phyloP scores from a whole-genome alignment of 2,797 vertebrate species.

The Malacoctenus gilli region DNA sequence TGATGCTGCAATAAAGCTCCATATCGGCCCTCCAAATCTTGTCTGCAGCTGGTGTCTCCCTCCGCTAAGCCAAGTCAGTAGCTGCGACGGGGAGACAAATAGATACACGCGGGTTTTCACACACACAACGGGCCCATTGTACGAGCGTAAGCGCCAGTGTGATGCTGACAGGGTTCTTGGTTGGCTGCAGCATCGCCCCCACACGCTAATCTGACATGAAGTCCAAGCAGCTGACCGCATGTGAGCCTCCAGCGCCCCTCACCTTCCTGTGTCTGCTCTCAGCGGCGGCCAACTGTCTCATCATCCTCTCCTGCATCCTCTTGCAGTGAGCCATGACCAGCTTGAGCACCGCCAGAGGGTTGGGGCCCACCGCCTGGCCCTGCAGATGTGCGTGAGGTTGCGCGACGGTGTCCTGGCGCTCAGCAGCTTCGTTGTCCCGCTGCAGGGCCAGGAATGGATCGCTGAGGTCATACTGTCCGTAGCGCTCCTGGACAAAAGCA shows the following conservation, averaged over 20 bases:
- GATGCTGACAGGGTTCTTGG: conserved; percentile 12
- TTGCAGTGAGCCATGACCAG: conserved; percentile 97
- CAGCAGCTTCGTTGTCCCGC: conserved; percentile 89
- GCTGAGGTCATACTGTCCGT: conserved; percentile 95
- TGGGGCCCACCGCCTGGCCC: conserved; percentile 82
- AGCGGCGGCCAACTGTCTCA: conserved; percentile 90
- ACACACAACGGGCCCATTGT: conserved; percentile 48
- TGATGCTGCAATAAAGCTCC: conserved; percentile 27
- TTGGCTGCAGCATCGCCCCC: conserved; percentile 8
- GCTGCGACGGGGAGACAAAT: conserved; percentile 18
- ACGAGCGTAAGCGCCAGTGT: conserved; percentile 30
- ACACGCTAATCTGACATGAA: conserved; percentile 5
- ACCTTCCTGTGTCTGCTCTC: conserved; percentile 96
- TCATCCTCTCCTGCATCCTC: conserved; percentile 96
- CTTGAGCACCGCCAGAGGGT: conserved; percentile 92
- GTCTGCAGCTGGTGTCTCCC: too few species aligned
- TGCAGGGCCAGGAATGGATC: conserved; percentile 95
- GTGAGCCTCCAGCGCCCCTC: conserved; percentile 18
- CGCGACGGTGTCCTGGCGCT: conserved; percentile 65
- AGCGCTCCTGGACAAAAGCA: conserved; percentile 93
- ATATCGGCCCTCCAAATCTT: conserved; percentile 10
- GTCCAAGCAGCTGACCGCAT: conserved; percentile 3
- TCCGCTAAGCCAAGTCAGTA: too few species aligned
- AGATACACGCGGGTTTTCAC: conserved; percentile 21
- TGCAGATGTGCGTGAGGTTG: conserved; percentile 64